Base-by-base conservation (phyloP, 2,797 vertebrate genomes). In the Arremon brunneinucha region DNA sequence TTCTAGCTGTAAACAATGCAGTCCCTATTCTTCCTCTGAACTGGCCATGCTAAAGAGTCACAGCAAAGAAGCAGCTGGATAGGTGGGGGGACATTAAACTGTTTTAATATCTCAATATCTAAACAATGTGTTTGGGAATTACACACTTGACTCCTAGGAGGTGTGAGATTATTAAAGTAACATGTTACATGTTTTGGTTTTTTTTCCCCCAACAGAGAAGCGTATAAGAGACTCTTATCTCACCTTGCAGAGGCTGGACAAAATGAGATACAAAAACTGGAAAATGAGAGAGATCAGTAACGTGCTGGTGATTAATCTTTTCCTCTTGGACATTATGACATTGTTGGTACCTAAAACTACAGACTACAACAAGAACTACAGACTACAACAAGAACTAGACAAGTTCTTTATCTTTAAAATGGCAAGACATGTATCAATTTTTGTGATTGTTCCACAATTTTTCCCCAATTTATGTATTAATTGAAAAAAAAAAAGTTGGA, bases 161-260 rank as follows among this genome's bases (percentile, higher is more conserved):
- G 30, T 47, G 11, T 49, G 63, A 74, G 43, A 92, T 52, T 62
- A 11, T n/a, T 84, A 63, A 83, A 94, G 70, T 95, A 93, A 94
- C 77, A 4, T 57, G 17, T 86, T 90, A 46, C 11, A 6, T 76
- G 17, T 78, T 63, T 32, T 35, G 17, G 17, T 1, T 21, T 77
- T 87, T 34, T 87, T 79, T 39, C 1, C 9, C 24, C 79, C 71
- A 90, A 97, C 96, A 99, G 99, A 98, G 98, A 98, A 84, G 97
- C 98, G 28, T 99, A 99, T 94, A 98, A 97, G 97, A 98, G 98
- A 97, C 97, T 99, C 97, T 97, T 99, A 97, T 97, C 97, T 95
- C 97, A 98, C 90, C 98, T 99, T 20, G 97, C 98, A 96, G 98
- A 99, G 70, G 96, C 97, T 95, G 99, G 99, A 93, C 98, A 98